Percentiles rank a stretch among this genome's conserved stretches.
These are phyloP conservation scores for Andrena haemorrhoa DNA, from an alignment of 2,888 invertebrate genomes.

Conservation along the genomic window DNA sequence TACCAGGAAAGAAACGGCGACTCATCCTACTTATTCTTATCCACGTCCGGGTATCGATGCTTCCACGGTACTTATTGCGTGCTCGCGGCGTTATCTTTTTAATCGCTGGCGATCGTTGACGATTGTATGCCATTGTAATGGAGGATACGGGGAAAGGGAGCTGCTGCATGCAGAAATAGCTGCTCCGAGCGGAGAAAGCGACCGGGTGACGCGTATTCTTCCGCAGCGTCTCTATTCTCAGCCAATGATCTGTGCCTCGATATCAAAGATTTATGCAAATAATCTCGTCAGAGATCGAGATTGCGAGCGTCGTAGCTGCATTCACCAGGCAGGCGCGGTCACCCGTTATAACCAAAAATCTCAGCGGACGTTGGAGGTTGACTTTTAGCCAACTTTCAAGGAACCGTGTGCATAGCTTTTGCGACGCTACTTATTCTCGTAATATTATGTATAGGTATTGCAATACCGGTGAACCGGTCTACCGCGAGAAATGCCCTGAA, in stretches of 20 bases:
- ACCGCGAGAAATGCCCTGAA: slow-evolving; percentile 13
- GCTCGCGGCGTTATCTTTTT: slow-evolving; percentile 33
- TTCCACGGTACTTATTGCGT: slow-evolving; percentile 25
- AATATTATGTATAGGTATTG: slow-evolving; percentile 20
- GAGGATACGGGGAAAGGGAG: slow-evolving; percentile 17
- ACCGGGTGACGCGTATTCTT: slow-evolving; percentile 77
- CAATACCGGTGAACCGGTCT: slow-evolving; percentile 36
- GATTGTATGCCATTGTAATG: slow-evolving; percentile 43
- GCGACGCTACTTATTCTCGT: slow-evolving; percentile 17
- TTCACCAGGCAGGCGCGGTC: neutral
- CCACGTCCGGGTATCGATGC: slow-evolving; percentile 30
- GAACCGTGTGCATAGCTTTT: neutral
- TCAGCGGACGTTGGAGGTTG: slow-evolving; percentile 15
- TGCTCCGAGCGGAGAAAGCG: slow-evolving; percentile 74
- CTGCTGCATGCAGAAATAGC: slow-evolving; percentile 70
- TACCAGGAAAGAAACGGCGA: slow-evolving; percentile 58
- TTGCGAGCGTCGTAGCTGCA: neutral
- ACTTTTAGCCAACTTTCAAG: slow-evolving; percentile 36
- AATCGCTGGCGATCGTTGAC: slow-evolving; percentile 45
- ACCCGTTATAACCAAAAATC: neutral
- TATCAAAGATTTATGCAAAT: slow-evolving; percentile 46
- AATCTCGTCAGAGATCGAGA: slow-evolving; percentile 14
- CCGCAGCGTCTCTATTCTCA: slow-evolving; percentile 71
- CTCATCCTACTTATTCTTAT: slow-evolving; percentile 50
- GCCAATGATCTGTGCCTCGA: slow-evolving; percentile 49